Evolutionary conservation across 2,113 vertebrate genomes (phyloP).

Genomic region (Salminus brasiliensis): DNA sequence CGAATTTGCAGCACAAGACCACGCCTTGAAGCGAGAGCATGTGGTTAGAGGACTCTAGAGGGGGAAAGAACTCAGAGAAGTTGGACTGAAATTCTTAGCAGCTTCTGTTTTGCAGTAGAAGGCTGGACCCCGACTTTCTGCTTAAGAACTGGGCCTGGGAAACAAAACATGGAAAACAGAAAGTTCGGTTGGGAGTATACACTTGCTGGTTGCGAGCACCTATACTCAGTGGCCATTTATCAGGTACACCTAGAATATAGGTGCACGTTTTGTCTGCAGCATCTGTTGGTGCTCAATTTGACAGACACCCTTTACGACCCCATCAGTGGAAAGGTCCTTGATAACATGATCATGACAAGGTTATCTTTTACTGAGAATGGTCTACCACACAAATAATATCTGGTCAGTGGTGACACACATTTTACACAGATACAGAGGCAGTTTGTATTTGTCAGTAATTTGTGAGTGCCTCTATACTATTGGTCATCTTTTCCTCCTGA

Average conservation of each 20-base stretch:
- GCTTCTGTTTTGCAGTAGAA: neutral
- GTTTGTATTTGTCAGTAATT: no score
- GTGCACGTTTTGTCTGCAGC: no score
- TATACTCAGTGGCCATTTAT: no score
- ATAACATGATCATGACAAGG: neutral
- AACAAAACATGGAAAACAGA: neutral
- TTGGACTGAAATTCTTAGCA: neutral
- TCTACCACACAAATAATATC: no score
- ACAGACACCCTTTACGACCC: no score
- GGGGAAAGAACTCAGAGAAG: neutral
- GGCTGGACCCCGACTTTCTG: neutral
- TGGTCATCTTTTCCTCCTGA: no score
- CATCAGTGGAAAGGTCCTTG: neutral
- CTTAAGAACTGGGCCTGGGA: neutral
- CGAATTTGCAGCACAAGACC: conserved; percentile 7
- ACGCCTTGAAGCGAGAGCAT: neutral
- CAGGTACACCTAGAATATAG: neutral
- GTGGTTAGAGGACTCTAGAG: neutral
- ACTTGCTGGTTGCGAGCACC: no score
- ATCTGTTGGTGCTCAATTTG: no score
- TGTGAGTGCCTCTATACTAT: no score
- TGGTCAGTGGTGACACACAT: no score
- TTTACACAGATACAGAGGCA: neutral
- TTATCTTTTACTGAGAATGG: neutral
- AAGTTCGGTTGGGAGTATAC: no score